Conservation (phyloP, 2,797 vertebrate genomes). For the Heteromormyrus szaboi region DNA sequence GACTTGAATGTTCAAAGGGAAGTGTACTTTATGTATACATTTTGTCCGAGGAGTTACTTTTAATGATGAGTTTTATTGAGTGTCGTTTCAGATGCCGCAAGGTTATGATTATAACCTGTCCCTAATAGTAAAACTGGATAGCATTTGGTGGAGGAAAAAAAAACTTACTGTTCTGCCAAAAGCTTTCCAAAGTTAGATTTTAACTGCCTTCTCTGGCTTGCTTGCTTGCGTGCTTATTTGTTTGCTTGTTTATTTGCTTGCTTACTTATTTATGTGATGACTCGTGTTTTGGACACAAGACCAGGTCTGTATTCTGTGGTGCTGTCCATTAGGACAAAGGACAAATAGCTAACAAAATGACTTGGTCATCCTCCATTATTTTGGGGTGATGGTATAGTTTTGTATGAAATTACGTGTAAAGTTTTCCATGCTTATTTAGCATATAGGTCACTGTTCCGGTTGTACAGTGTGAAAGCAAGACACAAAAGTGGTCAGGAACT, state of each 20-base stretch:
- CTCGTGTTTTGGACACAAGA: background rate
- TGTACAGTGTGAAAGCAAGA: background rate
- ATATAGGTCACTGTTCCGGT: background rate
- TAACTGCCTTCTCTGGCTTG: background rate
- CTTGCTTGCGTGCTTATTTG: background rate
- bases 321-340: background rate
- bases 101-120: background rate
- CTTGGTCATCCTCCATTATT: background rate
- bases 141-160: background rate
- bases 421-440: background rate
- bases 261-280: background rate
- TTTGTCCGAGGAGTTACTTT: background rate
- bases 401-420: background rate
- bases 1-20: background rate
- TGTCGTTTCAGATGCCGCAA: background rate
- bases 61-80: constrained; percentile 13
- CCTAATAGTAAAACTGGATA: background rate
- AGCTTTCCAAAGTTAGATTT: background rate
- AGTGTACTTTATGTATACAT: background rate
- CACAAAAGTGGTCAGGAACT: background rate
- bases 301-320: background rate
- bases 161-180: background rate
- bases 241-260: background rate
- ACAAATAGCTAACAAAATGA: background rate
- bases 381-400: background rate